phyloP scores from a whole-genome alignment of 2,888 invertebrate species.

The Thereva unica region DNA sequence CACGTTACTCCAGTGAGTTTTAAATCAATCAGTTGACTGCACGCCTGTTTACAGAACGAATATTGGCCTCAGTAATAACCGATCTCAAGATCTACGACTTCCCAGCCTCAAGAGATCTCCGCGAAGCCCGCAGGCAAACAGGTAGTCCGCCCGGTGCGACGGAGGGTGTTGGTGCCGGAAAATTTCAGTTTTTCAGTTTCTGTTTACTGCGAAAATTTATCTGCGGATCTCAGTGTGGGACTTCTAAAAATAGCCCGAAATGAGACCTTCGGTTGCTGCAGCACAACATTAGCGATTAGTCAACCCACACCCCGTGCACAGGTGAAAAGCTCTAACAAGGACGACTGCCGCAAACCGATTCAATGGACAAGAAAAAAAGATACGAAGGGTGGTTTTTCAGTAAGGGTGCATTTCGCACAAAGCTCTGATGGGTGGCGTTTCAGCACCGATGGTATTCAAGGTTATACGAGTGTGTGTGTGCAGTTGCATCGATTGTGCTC shows the following conservation, averaged over 20 bases:
- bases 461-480: no score
- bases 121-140: no score
- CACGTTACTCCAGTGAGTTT: neutral
- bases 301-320: neutral
- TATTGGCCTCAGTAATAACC: conserved; percentile 5
- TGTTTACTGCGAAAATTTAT: conserved; percentile 17
- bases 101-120: no score
- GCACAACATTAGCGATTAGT: conserved; percentile 5
- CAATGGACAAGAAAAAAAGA: no score
- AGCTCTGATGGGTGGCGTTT: no score
- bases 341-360: neutral
- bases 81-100: neutral
- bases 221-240: conserved; percentile 4
- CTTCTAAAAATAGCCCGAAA: conserved; percentile 9
- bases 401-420: no score
- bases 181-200: neutral
- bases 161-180: no score
- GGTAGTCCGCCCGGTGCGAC: no score
- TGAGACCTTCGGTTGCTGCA: neutral
- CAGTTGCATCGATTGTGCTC: no score
- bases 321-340: conserved; percentile 17
- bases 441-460: no score
- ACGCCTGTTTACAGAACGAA: conserved; percentile 11
- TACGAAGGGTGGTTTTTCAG: no score
- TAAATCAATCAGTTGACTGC: conserved; percentile 22